phyloP scores from a whole-genome alignment of 1,140 invertebrate genomes.

The Venturia canescens region DNA sequence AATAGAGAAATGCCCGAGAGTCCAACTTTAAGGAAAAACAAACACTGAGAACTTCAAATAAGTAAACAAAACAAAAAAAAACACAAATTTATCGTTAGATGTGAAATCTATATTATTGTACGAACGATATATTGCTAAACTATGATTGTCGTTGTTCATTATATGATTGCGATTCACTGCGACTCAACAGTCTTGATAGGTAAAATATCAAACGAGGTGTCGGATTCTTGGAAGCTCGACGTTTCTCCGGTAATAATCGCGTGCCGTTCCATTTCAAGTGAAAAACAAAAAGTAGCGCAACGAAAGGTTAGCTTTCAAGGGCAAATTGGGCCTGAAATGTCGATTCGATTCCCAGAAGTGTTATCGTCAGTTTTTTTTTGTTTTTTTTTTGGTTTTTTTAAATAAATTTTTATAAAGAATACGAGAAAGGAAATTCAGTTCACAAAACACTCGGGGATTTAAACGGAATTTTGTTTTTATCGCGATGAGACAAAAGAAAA shows the following conservation, averaged over 20 bases:
- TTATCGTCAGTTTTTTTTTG: neutral
- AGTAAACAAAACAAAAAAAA: conserved; percentile 54
- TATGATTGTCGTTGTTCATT: conserved; percentile 75
- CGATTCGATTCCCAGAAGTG: neutral
- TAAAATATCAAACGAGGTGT: conserved; percentile 43
- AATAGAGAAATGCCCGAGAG: conserved; percentile 41
- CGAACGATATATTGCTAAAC: conserved; percentile 71
- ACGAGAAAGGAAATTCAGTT: no score
- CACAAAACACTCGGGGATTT: no score
- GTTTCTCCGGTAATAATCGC: conserved; percentile 37
- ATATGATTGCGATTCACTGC: conserved; percentile 70
- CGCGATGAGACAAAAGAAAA: neutral
- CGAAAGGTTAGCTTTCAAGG: no score
- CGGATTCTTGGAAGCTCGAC: conserved; percentile 51
- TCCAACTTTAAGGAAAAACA: conserved; percentile 34
- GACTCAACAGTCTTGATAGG: conserved; percentile 60
- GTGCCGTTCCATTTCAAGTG: neutral
- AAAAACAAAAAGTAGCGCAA: neutral
- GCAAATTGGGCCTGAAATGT: neutral
- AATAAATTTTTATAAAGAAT: no score
- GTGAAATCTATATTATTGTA: conserved; percentile 75
- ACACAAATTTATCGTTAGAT: conserved; percentile 75
- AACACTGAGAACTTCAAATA: conserved; percentile 47
- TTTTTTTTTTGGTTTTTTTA: no score
- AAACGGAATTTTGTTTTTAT: no score